Percentiles rank a stretch among this genome's conserved stretches.
Conservation (phyloP, 2,888 invertebrate genomes). For the Drosophila formosana region DNA sequence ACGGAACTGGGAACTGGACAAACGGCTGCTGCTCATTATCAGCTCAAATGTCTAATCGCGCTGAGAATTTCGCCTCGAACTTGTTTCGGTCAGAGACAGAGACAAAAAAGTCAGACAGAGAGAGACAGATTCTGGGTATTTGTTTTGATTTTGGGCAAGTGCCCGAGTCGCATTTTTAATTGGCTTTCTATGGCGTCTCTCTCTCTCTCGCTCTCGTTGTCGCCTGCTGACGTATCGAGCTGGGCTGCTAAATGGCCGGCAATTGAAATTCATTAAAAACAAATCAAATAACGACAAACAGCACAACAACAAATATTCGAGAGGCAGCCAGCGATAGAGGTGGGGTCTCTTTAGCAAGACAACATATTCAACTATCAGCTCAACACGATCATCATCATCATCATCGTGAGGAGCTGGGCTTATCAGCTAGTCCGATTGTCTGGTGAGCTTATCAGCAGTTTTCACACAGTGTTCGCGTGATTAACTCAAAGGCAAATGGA, state of each 20-base stretch:
- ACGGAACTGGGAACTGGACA: slow-evolving; percentile 25
- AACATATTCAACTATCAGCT: slow-evolving; percentile 3
- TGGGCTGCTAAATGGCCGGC: slow-evolving; percentile 51
- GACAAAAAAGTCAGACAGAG: background rate
- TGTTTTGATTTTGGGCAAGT: slow-evolving; percentile 49
- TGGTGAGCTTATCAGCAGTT: slow-evolving; percentile 32
- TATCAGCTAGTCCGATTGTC: slow-evolving; percentile 50
- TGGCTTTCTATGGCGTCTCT: slow-evolving; percentile 24
- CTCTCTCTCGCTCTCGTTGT: slow-evolving; percentile 4
- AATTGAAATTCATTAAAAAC: slow-evolving; percentile 70
- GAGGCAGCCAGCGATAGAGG: slow-evolving; percentile 5
- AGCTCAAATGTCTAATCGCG: slow-evolving; percentile 16
- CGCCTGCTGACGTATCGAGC: slow-evolving; percentile 47
- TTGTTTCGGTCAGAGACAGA: slow-evolving; percentile 33
- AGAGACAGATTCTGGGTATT: slow-evolving; percentile 6
- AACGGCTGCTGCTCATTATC: slow-evolving; percentile 37
- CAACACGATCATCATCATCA: background rate
- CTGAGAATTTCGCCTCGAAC: slow-evolving; percentile 43
- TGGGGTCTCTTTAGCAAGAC: background rate
- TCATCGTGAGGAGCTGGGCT: background rate
- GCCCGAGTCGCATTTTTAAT: slow-evolving; percentile 34
- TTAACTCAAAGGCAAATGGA: slow-evolving; percentile 54
- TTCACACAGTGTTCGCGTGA: slow-evolving; percentile 58
- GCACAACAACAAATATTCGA: slow-evolving; percentile 32
- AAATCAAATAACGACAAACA: slow-evolving; percentile 56